Percentiles rank a stretch among this genome's conserved stretches.
phyloP scores from a whole-genome alignment of 1,140 invertebrate species.

The Scaptomyza montana region DNA sequence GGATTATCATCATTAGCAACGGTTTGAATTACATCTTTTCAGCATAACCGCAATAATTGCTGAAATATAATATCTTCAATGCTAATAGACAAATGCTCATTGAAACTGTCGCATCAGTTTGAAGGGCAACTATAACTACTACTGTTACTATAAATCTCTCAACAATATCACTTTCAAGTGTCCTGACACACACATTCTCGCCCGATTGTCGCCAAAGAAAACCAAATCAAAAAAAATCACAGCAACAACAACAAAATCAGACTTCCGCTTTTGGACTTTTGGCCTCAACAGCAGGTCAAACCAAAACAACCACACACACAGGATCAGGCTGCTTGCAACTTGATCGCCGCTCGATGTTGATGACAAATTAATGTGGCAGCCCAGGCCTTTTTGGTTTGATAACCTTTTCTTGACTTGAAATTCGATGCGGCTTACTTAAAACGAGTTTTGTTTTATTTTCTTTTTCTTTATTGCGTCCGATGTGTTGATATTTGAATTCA shows the following conservation, averaged over 20 bases:
- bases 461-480: slow-evolving; percentile 32
- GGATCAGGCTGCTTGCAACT: slow-evolving; percentile 31
- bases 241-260: slow-evolving; percentile 27
- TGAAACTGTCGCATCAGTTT: slow-evolving; percentile 45
- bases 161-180: slow-evolving; percentile 49
- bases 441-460: slow-evolving; percentile 1
- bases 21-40: slow-evolving; percentile 7
- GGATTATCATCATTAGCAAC: too few species aligned
- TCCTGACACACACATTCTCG: slow-evolving; percentile 30
- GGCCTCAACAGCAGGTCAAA: slow-evolving; percentile 51
- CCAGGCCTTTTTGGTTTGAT: slow-evolving; percentile 31
- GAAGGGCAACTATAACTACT: slow-evolving; percentile 8
- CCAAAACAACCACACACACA: slow-evolving; percentile 15
- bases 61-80: slow-evolving; percentile 45
- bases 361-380: slow-evolving; percentile 51
- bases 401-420: slow-evolving; percentile 50
- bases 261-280: slow-evolving; percentile 57
- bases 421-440: slow-evolving; percentile 56
- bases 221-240: background rate
- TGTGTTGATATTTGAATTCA: slow-evolving; percentile 81
- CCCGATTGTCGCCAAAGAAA: slow-evolving; percentile 39
- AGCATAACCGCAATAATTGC: slow-evolving; percentile 11
- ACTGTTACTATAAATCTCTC: slow-evolving; percentile 38
- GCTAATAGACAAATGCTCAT: slow-evolving; percentile 39
- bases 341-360: slow-evolving; percentile 41